These are phyloP conservation scores for Carassius auratus DNA, from an alignment of 2,113 vertebrate genomes.

Conservation along the genomic window DNA sequence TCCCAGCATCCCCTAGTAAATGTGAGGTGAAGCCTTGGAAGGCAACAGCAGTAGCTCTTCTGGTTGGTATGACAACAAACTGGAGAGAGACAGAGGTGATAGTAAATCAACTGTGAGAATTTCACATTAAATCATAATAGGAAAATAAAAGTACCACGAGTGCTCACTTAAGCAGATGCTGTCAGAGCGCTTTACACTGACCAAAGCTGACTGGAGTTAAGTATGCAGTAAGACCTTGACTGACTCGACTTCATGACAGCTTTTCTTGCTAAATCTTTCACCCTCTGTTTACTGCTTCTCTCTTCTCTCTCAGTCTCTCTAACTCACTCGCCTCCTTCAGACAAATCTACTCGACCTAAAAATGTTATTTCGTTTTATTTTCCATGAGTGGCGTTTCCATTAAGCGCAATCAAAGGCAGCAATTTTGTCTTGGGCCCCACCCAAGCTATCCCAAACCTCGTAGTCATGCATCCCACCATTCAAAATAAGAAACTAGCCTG, in stretches of 20 bases:
- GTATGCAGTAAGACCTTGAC: constrained; percentile 14
- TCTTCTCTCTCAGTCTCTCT: background rate
- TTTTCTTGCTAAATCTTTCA: constrained; percentile 38
- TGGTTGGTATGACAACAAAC: constrained; percentile 96
- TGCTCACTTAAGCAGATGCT: constrained; percentile 44
- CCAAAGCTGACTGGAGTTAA: constrained; percentile 26
- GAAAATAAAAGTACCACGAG: constrained; percentile 44
- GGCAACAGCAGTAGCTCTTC: constrained; percentile 93
- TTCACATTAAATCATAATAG: constrained; percentile 30
- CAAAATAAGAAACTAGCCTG: constrained; percentile 47
- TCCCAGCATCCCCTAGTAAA: constrained; percentile 95
- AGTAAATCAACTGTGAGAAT: constrained; percentile 26
- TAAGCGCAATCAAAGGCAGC: constrained; percentile 47
- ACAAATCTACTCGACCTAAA: constrained; percentile 51
- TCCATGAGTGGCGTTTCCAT: constrained; percentile 50
- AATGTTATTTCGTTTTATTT: constrained; percentile 46
- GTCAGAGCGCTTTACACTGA: constrained; percentile 50
- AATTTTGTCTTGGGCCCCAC: constrained; percentile 52
- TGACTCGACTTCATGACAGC: constrained; percentile 15
- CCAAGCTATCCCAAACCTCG: constrained; percentile 34
- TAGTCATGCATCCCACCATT: constrained; percentile 44
- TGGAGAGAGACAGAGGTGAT: constrained; percentile 60
- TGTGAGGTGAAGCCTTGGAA: constrained; percentile 97
- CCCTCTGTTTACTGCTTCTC: background rate
- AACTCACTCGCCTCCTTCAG: constrained; percentile 28